These are phyloP conservation scores for Kryptopterus vitreolus DNA, from an alignment of 2,797 vertebrate genomes.

Conservation along the genomic window DNA sequence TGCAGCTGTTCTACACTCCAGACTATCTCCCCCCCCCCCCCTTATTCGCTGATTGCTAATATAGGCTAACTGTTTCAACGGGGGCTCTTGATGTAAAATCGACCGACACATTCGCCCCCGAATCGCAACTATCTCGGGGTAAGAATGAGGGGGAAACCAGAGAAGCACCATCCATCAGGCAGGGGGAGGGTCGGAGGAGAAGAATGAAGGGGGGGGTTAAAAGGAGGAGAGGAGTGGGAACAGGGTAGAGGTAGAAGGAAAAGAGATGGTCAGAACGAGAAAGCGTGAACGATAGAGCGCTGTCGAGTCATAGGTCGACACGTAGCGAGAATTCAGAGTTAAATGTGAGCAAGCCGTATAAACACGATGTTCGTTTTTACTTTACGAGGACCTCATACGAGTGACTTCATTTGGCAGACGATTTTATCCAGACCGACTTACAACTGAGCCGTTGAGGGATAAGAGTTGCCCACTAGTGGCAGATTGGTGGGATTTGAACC, in stretches of 20 bases:
- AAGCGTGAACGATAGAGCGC: too few relatives aligned
- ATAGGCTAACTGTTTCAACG: conserved; percentile 18
- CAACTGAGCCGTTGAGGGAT: too few relatives aligned
- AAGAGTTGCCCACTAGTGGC: too few relatives aligned
- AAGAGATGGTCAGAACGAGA: neutral
- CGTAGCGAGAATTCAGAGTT: too few relatives aligned
- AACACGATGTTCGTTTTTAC: too few relatives aligned
- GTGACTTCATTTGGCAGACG: too few relatives aligned
- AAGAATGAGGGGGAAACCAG: conserved; percentile 34
- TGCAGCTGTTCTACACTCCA: neutral
- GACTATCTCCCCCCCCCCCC: neutral
- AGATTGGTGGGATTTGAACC: too few relatives aligned
- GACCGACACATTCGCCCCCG: conserved; percentile 29
- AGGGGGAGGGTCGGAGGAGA: neutral
- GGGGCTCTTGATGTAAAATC: conserved; percentile 18
- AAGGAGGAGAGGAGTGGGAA: neutral
- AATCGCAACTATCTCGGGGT: neutral
- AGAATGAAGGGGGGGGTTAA: neutral
- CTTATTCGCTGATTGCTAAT: conserved; percentile 15
- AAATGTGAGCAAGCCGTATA: too few relatives aligned
- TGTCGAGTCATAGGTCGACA: too few relatives aligned
- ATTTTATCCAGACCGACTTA: too few relatives aligned
- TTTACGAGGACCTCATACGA: too few relatives aligned
- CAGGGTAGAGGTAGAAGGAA: neutral
- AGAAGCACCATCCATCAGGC: conserved; percentile 30